Base-by-base conservation (phyloP, 2,888 invertebrate species). In the Troilus luridus region DNA sequence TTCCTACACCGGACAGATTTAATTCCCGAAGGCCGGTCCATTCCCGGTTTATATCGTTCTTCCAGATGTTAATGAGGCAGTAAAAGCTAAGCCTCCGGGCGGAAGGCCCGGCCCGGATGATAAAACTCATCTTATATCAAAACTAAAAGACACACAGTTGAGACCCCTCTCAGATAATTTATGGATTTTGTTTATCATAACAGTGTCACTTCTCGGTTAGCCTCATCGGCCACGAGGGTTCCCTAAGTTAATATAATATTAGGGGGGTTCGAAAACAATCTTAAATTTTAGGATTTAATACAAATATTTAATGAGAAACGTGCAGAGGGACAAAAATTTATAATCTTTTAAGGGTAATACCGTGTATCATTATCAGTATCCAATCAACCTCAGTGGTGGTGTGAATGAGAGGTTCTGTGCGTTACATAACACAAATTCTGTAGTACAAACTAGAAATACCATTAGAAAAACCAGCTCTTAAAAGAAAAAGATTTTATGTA, bases 51-150 rank as follows among this genome's bases (percentile, higher is more conserved):
- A 90, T 90, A 90, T 81, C 59, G 81, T 24, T 77, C 90, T 81
- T 81, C 77, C 72, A 81, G 72, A 81, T 90, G 90, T 90, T 90
- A 90, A 90, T 90, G 90, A 90, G 90, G 81, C 90, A 56, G 77
- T 90, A 90, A 90, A 90, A 89, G 56, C 72, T 88, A 88, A 62
- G 59, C 88, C 59, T 27, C 54, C n/a, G 27, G 24, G 59, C 0
- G 88, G 88, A 77, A 77, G 72, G 56, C 85, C 85, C n/a, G 41
- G 12, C 0, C 54, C 54, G 89, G 89, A 89, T 89, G 59, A 89
- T 89, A 89, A 89, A 89, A 67, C 41, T 56, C 67, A 64, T 54
- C 89, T 64, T 62, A 89, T 89, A 89, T 89, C 89, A 89, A 62
- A 89, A 89, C 62, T 64, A 89, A 89, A 89, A 89, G 27, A 54